Conservation (phyloP, 2,113 vertebrate species). For the Panthera uncia region DNA sequence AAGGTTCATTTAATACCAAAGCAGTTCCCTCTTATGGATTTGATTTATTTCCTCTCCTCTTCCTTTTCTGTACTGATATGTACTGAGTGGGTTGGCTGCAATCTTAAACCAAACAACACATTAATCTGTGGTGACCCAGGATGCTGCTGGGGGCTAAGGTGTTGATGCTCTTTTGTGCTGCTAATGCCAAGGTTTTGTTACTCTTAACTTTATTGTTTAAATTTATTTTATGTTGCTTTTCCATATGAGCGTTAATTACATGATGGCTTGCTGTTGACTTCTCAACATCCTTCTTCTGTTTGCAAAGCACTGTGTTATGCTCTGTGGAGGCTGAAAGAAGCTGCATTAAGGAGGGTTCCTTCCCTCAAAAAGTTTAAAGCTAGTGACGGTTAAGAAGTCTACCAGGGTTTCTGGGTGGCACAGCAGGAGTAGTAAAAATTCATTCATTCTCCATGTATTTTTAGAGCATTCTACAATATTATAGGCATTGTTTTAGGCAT, state of each 20-base stretch:
- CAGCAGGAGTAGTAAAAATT: not conserved
- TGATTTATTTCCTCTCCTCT: not conserved
- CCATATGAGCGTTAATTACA: not conserved
- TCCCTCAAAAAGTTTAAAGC: not conserved
- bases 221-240: not conserved
- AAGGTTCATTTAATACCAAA: not conserved
- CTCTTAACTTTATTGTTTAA: not conserved
- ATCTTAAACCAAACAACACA: not conserved
- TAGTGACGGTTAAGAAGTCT: not conserved
- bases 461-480: not conserved
- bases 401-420: not conserved
- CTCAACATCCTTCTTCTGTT: not conserved
- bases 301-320: not conserved
- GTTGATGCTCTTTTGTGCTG: not conserved
- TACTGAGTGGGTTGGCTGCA: not conserved
- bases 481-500: not conserved
- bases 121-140: not conserved
- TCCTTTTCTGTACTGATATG: not conserved
- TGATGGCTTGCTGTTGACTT: not conserved
- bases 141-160: not conserved
- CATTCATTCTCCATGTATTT: not conserved
- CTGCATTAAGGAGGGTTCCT: not conserved
- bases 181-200: not conserved
- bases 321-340: not conserved
- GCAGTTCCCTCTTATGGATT: not conserved